Percentiles rank a stretch among this genome's conserved stretches.
Conservation (phyloP, 2,113 vertebrate species). For the Solea solea region DNA sequence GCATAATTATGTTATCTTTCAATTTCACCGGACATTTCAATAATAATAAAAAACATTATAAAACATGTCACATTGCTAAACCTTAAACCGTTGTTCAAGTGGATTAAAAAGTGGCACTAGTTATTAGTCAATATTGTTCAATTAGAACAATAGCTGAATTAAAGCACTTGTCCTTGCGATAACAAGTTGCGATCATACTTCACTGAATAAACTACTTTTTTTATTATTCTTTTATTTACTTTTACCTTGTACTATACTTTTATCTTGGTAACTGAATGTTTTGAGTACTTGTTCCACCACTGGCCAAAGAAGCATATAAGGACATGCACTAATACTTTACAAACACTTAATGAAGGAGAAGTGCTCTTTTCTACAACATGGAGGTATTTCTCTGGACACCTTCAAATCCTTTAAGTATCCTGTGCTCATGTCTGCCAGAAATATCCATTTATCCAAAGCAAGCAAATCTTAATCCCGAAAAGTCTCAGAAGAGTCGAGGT, state of each 20-base stretch:
- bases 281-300: constrained; percentile 5
- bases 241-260: not conserved
- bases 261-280: not conserved
- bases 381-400: constrained; percentile 2
- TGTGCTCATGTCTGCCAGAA: not conserved
- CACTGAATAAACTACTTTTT: not conserved
- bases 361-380: not conserved
- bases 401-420: constrained; percentile 12
- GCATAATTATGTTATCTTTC: no score
- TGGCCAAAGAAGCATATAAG: not conserved
- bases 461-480: not conserved
- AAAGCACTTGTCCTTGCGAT: no score
- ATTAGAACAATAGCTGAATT: no score
- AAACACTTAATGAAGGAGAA: not conserved
- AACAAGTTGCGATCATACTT: no score
- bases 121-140: no score
- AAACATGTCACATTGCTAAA: no score
- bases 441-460: not conserved
- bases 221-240: not conserved
- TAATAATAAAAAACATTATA: no score
- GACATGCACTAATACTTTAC: constrained; percentile 9
- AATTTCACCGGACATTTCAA: no score
- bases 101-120: no score
- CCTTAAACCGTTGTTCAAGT: no score
- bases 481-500: not conserved